Evolutionary conservation across 2,113 vertebrate species (phyloP), one percentile per base, ranked within the genome.

Genomic region (Peucedramus taeniatus): DNA sequence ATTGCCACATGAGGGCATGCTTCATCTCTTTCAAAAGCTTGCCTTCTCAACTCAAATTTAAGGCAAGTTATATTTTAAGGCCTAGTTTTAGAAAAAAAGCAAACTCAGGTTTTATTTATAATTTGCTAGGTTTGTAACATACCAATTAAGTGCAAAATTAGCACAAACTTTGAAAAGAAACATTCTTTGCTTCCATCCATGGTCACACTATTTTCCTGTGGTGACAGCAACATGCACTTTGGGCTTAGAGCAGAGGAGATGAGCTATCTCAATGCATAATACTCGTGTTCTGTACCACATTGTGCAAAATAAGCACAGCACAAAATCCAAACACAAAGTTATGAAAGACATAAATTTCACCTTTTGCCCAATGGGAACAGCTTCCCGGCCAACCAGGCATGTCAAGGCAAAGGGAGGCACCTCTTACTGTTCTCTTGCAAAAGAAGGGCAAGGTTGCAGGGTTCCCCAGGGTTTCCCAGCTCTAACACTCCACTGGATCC

Each of bases 1-100:
- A 90, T 74, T 96, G 83, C 96, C 95, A 97, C 96, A 96, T 94
- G 96, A 97, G 96, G 97, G 97, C 96, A 97, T 96, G 83, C 94
- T 96, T 88, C 93, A 12, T 84, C 82, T 87, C 84, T 95, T 77
- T 84, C 83, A 81, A 68, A 74, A 87, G 65, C 50, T 40, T 89
- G 87, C 40, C 39, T 95, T 96, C 89, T 70, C 2, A 0, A 26
- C 82, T 96, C 54, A 69, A 84, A 87, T 89, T 83, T 89, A 86
- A 86, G 40, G 40, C 51, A 78, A 83, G 60, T 47, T 90, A 80
- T 30, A 78, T 74, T 92, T 87, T 65, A 61, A 78, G 51, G 70
- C 63, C 51, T 24, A 61, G 70, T 65, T 68, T 64, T 65, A 63
- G 60, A 78, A 85, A 95, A 95, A 91, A 88, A 45, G 66, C 93